Evolutionary conservation across 2,113 vertebrate genomes (phyloP), one percentile per base, ranked within the genome.

Genomic region (Pseudopodoces humilis): DNA sequence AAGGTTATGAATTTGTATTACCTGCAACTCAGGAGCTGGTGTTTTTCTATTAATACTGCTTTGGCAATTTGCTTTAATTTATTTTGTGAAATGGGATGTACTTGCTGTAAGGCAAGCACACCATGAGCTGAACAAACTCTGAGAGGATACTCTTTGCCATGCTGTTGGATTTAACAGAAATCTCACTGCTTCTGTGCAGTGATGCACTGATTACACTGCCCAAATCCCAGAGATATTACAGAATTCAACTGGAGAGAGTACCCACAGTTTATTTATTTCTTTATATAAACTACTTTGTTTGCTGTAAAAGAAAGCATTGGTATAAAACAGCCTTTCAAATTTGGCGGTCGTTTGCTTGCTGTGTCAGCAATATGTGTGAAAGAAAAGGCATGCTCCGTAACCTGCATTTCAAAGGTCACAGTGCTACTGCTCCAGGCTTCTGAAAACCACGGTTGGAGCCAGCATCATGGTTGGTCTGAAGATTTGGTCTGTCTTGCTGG

Each of bases 381-480:
- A 93, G 81, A 74, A 63, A 50, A 83, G 70, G 43, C 46, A 64
- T 59, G 85, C 83, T 76, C 92, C 16, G 27, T 60, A 95, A 83
- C 83, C 78, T 25, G 10, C 86, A 22, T 96, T 96, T 90, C 92
- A 90, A 92, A 97, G 95, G 95, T 90, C 94, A 53, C 63, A 9
- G 59, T 19, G 50, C 89, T 56, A 35, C 93, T 33, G 88, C 63
- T 70, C 56, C 83, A 65, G 77, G 28, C 70, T 78, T 68, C 65
- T 44, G 30, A 46, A 80, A 88, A 63, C 15, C 74, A 35, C 88
- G 49, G 77, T 27, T 70, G 4, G 22, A 68, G 92, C 65, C 59
- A 86, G 63, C 86, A 94, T 60, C 94, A 98, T 98, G 98, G 84
- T 80, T 77, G 53, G 39, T n/a, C 53, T 55, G 83, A 92, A 96